Evolutionary conservation across 2,797 vertebrate species (phyloP), one percentile per base, ranked within the genome.

Genomic region (Sciurus carolinensis): DNA sequence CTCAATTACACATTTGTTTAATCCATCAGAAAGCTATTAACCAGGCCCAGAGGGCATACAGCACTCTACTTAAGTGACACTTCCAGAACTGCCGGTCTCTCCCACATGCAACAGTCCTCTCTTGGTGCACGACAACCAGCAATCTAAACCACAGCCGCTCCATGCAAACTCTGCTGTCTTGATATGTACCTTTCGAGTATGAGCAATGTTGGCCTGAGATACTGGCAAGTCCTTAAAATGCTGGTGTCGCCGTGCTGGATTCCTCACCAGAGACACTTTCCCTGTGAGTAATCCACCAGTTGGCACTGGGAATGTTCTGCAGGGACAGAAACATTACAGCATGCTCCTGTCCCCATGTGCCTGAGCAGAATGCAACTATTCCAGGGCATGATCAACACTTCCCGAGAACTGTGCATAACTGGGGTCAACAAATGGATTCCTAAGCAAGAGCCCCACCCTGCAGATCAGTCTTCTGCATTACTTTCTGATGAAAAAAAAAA

Each of bases 401-500:
- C 77, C 39, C 7, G 4, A 81, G 62, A 73, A 44, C 33, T 1
- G 24, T 12, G 17, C 2, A 20, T 7, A 15, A 20, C 17, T 0
- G 54, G 82, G 62, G 66, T 33, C 15, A 10, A 39, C 59, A 2
- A 13, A 44, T 9, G 3, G 84, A 47, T 87, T 73, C 87, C 36
- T 39, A 33, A 66, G 76, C 28, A 44, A 30, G 17, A 73, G 77
- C 88, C 67, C 67, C 52, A 1, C 47, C 77, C 64, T 0, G 24
- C 67, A 33, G 67, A 66, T 13, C 26, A 36, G 24, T 13, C 62
- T 67, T 59, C 66, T 1, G 30, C 87, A 52, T 57, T 57, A 67
- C 72, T 92, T 77, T 54, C 81, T 33, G 18, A 15, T 82, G 62
- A 95, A 92, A 50, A 44, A 75, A 88, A 95, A 90, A 54, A 44